phyloP scores from a whole-genome alignment of 2,797 vertebrate genomes.

The Oreortyx pictus region DNA sequence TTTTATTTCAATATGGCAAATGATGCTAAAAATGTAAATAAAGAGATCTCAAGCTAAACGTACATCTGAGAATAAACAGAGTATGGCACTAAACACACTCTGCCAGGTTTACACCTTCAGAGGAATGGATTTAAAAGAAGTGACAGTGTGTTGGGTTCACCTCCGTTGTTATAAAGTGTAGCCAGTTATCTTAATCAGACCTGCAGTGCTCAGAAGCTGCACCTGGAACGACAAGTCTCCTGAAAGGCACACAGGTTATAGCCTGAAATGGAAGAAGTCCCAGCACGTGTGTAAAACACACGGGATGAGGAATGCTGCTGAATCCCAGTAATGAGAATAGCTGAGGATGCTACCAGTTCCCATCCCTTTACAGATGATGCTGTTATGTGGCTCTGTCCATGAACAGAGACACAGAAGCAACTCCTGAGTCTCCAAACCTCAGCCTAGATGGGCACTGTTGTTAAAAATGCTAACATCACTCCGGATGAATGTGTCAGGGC shows the following conservation, averaged over 20 bases:
- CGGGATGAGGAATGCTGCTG: background rate
- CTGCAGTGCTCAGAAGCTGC: fast-evolving
- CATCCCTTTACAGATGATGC: background rate
- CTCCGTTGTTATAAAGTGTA: background rate
- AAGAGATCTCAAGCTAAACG: background rate
- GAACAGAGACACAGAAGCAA: background rate
- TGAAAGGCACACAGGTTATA: background rate
- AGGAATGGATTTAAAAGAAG: background rate
- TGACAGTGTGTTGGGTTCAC: background rate
- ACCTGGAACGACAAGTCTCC: background rate
- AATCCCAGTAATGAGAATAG: background rate
- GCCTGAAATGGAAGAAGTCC: background rate
- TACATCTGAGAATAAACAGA: background rate
- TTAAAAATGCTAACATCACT: background rate
- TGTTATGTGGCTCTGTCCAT: background rate
- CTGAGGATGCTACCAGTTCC: background rate
- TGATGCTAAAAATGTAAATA: background rate
- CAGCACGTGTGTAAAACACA: background rate
- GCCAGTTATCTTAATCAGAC: background rate
- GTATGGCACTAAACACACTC: too few species aligned
- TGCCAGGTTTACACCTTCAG: background rate
- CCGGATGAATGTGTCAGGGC: background rate
- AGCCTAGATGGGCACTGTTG: background rate
- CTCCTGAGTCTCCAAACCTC: background rate
- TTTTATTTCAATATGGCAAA: background rate